These are phyloP conservation scores for Thamnophis sirtalis DNA, from an alignment of 2,113 vertebrate species.

Conservation along the genomic window DNA sequence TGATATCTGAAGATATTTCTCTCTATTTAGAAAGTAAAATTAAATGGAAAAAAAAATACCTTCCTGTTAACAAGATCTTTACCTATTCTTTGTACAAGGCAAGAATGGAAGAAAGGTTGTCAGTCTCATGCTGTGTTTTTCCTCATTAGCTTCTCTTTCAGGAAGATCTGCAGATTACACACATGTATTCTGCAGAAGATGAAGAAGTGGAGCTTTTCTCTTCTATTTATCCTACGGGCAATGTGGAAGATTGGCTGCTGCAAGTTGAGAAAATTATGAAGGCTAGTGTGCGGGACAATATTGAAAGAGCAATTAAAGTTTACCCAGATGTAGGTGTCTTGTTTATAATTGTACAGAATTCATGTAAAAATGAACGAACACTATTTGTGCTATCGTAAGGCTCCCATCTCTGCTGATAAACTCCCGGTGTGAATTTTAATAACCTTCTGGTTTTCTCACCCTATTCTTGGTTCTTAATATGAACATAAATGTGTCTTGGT, in stretches of 20 bases:
- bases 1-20: not conserved
- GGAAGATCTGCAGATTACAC: slow-evolving; percentile 85
- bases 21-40: not conserved
- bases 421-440: slow-evolving; percentile 1
- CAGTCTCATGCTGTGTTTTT: slow-evolving; percentile 17
- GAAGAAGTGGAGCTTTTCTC: slow-evolving; percentile 80
- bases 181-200: slow-evolving; percentile 88
- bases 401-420: not conserved
- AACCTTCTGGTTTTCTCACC: slow-evolving; percentile 18
- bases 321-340: slow-evolving; percentile 74
- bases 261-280: slow-evolving; percentile 88
- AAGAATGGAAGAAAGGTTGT: not conserved
- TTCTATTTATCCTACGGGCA: slow-evolving; percentile 75
- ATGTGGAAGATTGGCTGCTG: slow-evolving; percentile 86
- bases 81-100: not conserved
- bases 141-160: slow-evolving; percentile 82
- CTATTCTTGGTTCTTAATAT: not conserved
- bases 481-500: too few relatives aligned
- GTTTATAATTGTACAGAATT: not conserved
- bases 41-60: not conserved
- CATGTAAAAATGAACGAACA: not conserved
- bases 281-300: slow-evolving; percentile 79
- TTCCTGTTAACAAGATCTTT: not conserved
- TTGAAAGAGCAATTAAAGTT: slow-evolving; percentile 73
- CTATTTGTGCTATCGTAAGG: not conserved